Percentiles rank a stretch among this genome's conserved stretches.
Conservation (phyloP, 1,140 invertebrate genomes). For the Eriocheir sinensis region DNA sequence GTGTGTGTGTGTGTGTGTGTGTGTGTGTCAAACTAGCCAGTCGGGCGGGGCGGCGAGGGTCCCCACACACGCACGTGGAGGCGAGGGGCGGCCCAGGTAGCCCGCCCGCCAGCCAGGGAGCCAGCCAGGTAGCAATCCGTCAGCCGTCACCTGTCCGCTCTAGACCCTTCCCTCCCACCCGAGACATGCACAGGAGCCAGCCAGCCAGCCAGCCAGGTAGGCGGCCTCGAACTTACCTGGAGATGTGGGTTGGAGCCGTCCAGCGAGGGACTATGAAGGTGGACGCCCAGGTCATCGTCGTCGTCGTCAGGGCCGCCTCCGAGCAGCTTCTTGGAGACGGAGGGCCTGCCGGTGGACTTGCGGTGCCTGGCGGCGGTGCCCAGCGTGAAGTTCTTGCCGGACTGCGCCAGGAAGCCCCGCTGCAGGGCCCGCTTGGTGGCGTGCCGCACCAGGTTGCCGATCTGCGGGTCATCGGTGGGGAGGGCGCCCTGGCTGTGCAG, state of each 20-base stretch:
- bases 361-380: conserved; percentile 64
- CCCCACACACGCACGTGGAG: neutral
- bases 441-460: conserved; percentile 61
- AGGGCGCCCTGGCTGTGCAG: conserved; percentile 37
- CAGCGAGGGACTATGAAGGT: conserved; percentile 16
- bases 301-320: conserved; percentile 44
- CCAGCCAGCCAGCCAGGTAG: too few species aligned
- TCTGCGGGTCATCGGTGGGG: conserved; percentile 36
- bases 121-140: too few species aligned
- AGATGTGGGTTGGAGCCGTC: conserved; percentile 55
- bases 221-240: conserved; percentile 56
- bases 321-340: neutral
- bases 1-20: conserved; percentile 43
- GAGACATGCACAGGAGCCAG: neutral
- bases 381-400: conserved; percentile 64
- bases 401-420: conserved; percentile 76
- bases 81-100: neutral
- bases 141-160: conserved; percentile 16
- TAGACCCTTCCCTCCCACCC: neutral
- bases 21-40: neutral
- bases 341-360: conserved; percentile 45
- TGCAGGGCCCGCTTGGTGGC: conserved; percentile 77
- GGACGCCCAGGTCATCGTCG: conserved; percentile 58
- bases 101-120: neutral
- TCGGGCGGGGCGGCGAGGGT: neutral